Percentiles rank a stretch among this genome's conserved stretches.
phyloP scores from a whole-genome alignment of 2,888 invertebrate genomes.

The Clanis bilineata region DNA sequence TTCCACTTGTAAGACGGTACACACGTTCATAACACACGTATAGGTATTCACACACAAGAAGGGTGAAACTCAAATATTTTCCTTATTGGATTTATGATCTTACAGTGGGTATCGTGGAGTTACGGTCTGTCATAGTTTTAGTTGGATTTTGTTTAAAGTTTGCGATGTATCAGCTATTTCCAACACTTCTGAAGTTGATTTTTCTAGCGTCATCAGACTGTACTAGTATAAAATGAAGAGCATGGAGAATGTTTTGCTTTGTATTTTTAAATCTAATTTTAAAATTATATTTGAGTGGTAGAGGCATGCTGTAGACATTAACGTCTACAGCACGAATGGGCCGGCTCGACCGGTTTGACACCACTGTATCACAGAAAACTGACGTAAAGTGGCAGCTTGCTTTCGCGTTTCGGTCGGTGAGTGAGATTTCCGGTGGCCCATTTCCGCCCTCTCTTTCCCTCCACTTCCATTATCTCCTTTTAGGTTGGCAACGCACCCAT shows the following conservation, averaged over 20 bases:
- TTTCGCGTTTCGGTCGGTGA: too few relatives aligned
- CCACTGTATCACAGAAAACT: too few relatives aligned
- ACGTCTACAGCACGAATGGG: background rate
- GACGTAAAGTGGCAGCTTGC: too few relatives aligned
- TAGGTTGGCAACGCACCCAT: too few relatives aligned
- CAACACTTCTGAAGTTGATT: background rate
- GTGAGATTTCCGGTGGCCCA: too few relatives aligned
- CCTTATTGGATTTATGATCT: background rate
- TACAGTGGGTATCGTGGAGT: background rate
- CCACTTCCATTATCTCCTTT: too few relatives aligned
- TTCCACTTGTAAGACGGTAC: slow-evolving; percentile 36
- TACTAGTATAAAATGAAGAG: background rate
- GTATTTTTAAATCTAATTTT: background rate
- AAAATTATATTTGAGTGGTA: background rate
- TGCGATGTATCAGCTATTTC: background rate
- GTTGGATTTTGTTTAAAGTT: background rate
- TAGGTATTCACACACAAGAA: background rate
- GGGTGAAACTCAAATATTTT: background rate
- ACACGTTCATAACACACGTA: background rate
- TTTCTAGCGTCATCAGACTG: background rate
- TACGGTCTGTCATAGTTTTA: background rate
- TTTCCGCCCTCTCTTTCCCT: too few relatives aligned
- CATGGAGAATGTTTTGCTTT: background rate
- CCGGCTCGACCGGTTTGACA: too few relatives aligned
- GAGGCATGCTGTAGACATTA: background rate